These are phyloP conservation scores for Isichthys henryi DNA, from an alignment of 2,113 vertebrate genomes.

Conservation along the genomic window DNA sequence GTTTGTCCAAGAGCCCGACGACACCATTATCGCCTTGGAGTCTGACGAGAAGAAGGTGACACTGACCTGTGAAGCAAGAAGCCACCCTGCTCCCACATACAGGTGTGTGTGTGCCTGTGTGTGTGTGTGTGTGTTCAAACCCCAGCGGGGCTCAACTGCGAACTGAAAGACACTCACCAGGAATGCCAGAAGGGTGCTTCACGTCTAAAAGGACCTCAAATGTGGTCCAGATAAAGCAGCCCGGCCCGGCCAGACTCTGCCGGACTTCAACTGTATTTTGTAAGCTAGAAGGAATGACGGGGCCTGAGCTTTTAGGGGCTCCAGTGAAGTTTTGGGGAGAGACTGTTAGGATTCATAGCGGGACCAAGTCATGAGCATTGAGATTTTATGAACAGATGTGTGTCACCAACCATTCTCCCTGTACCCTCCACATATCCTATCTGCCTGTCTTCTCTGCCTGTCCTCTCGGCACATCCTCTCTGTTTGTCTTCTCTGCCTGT, in stretches of 20 bases:
- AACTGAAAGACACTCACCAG: background rate
- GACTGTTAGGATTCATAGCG: background rate
- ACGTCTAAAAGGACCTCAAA: background rate
- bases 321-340: background rate
- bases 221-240: background rate
- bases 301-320: constrained; percentile 17
- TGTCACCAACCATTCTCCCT: background rate
- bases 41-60: constrained; percentile 86
- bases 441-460: background rate
- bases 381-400: background rate
- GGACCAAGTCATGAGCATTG: background rate
- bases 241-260: background rate
- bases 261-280: background rate
- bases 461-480: background rate
- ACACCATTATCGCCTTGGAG: constrained; percentile 77
- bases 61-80: constrained; percentile 79
- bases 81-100: constrained; percentile 76
- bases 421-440: too few relatives aligned
- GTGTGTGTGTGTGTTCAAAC: background rate
- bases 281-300: too few relatives aligned
- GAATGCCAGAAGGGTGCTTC: background rate
- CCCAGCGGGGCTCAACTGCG: background rate
- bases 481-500: background rate
- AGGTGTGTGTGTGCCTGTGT: constrained; percentile 58
- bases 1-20: constrained; percentile 83